Conservation (phyloP, 1,140 invertebrate genomes). For the Tachypleus tridentatus region DNA sequence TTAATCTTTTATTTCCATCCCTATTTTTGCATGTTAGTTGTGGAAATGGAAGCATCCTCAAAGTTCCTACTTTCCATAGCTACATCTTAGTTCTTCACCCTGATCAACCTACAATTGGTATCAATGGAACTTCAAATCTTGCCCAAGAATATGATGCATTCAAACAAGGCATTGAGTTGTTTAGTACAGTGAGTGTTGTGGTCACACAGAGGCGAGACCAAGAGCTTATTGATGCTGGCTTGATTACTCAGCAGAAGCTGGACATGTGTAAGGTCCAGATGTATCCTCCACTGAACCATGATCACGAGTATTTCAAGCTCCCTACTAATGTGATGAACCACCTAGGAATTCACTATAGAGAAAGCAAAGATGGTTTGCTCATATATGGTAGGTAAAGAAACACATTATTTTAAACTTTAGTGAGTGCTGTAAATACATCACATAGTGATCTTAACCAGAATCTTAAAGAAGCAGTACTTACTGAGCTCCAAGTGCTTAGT, state of each 20-base stretch:
- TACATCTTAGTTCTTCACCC: slow-evolving; percentile 77
- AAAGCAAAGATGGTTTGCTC: slow-evolving; percentile 68
- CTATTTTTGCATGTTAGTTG: slow-evolving; percentile 38
- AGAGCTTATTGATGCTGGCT: slow-evolving; percentile 17
- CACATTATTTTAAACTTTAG: no score
- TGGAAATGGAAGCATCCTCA: slow-evolving; percentile 52
- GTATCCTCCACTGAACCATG: slow-evolving; percentile 84
- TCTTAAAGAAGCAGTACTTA: no score
- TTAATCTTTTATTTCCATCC: slow-evolving; percentile 8
- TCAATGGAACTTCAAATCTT: slow-evolving; percentile 67
- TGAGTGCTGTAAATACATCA: no score
- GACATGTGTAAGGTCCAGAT: slow-evolving; percentile 85
- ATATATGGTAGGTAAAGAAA: slow-evolving; percentile 45
- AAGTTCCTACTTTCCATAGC: slow-evolving; percentile 59
- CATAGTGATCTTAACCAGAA: no score
- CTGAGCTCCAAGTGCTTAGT: no score
- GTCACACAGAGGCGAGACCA: slow-evolving; percentile 25
- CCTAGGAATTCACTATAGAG: slow-evolving; percentile 57
- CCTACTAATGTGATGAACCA: slow-evolving; percentile 58
- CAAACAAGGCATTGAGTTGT: slow-evolving; percentile 64
- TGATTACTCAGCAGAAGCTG: slow-evolving; percentile 38
- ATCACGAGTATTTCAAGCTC: slow-evolving; percentile 73
- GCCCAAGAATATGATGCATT: slow-evolving; percentile 73
- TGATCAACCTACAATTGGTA: slow-evolving; percentile 65
- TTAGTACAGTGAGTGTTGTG: slow-evolving; percentile 61